Conservation (phyloP, 2,888 invertebrate species). For the Cotesia congregata region DNA sequence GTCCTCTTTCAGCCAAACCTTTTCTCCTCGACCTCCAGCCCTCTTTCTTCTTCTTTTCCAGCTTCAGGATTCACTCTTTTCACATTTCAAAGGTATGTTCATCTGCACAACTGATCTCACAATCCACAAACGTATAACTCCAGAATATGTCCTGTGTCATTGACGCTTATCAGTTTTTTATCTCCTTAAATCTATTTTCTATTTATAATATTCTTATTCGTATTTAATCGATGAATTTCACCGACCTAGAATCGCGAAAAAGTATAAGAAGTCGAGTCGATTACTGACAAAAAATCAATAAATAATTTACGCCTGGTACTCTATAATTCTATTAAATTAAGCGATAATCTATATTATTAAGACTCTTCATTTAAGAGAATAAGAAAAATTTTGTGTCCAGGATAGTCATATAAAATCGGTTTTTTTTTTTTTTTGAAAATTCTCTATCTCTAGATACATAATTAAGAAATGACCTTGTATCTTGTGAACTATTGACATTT, state of each 20-base stretch:
- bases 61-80: constrained; percentile 4
- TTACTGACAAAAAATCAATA: no score
- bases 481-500: no score
- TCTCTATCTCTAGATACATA: no score
- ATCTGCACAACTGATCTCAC: constrained; percentile 33
- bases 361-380: no score
- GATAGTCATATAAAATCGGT: no score
- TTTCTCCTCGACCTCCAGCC: constrained; percentile 7
- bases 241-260: not conserved
- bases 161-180: not conserved
- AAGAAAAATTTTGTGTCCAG: no score
- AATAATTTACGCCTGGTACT: no score
- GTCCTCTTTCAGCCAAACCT: constrained; percentile 16
- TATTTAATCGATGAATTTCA: not conserved
- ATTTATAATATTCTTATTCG: not conserved
- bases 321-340: no score
- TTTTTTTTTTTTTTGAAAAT: no score
- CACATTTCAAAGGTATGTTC: constrained; percentile 25
- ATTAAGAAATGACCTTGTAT: no score
- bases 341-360: no score
- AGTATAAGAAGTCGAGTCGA: not conserved
- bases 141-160: constrained; percentile 3
- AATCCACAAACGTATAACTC: constrained; percentile 23
- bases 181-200: not conserved
- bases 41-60: no score